Conservation (phyloP, 2,888 invertebrate species). For the Lacanobia wlatinum region DNA sequence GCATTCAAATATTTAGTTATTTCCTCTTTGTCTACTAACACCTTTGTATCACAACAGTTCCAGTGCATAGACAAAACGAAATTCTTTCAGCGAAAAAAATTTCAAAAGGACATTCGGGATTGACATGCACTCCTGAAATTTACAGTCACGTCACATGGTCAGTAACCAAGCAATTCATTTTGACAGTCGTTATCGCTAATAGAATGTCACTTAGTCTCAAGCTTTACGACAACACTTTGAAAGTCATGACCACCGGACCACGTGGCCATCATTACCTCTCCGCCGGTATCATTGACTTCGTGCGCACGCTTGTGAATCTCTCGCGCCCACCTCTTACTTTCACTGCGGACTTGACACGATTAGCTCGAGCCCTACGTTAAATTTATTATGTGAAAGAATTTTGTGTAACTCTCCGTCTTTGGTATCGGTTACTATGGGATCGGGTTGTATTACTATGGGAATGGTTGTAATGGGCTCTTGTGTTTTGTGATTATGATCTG, state of each 20-base stretch:
- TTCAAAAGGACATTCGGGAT: not conserved
- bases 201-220: not conserved
- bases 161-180: not conserved
- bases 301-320: constrained; percentile 45
- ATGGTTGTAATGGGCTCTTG: constrained; percentile 33
- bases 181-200: not conserved
- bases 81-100: not conserved
- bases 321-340: constrained; percentile 75
- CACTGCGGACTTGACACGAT: constrained; percentile 79
- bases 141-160: not conserved
- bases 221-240: constrained; percentile 16
- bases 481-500: constrained; percentile 18
- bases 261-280: constrained; percentile 38
- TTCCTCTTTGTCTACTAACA: not conserved
- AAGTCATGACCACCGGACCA: constrained; percentile 48
- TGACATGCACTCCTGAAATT: not conserved
- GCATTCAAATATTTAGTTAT: no score
- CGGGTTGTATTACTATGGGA: constrained; percentile 43
- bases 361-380: constrained; percentile 72
- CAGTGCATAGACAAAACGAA: not conserved
- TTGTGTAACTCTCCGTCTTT: constrained; percentile 38
- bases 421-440: constrained; percentile 26
- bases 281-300: constrained; percentile 36
- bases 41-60: not conserved
- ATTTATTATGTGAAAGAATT: constrained; percentile 62